A percentile compares a stretch with the other conserved stretches of the same genome.
Evolutionary conservation across 2,113 vertebrate genomes (phyloP).

Genomic region (Xiphias gladius): DNA sequence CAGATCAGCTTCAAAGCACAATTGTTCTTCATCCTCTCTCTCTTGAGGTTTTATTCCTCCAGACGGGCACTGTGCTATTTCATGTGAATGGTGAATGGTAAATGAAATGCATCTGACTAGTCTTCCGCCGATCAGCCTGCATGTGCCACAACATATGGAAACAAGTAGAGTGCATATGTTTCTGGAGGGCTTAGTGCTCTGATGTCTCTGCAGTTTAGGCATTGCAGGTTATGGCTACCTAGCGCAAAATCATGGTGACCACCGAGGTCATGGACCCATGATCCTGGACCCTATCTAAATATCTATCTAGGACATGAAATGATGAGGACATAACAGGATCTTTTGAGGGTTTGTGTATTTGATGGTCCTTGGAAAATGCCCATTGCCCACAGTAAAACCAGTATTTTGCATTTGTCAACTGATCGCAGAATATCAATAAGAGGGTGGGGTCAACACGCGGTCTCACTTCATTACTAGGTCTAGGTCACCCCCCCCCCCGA

Average conservation of each 20-base stretch:
- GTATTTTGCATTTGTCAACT: background rate
- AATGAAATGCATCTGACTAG: background rate
- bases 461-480: background rate
- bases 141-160: background rate
- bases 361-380: background rate
- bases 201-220: background rate
- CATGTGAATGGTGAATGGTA: background rate
- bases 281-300: too few relatives aligned
- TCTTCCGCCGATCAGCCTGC: background rate
- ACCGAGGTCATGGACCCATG: too few relatives aligned
- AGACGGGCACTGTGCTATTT: conserved; percentile 14
- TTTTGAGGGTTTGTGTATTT: background rate
- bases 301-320: background rate
- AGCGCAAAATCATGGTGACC: background rate
- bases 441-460: conserved; percentile 2
- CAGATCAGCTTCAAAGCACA: conserved; percentile 46
- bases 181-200: background rate
- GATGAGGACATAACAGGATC: background rate
- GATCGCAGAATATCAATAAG: background rate
- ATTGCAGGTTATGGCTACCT: background rate
- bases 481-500: background rate
- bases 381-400: background rate
- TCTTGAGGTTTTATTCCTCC: background rate
- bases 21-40: conserved; percentile 46
- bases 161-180: conserved; percentile 13